Evolutionary conservation across 2,113 vertebrate genomes (phyloP).

Genomic region (Notarius quadriscutis): DNA sequence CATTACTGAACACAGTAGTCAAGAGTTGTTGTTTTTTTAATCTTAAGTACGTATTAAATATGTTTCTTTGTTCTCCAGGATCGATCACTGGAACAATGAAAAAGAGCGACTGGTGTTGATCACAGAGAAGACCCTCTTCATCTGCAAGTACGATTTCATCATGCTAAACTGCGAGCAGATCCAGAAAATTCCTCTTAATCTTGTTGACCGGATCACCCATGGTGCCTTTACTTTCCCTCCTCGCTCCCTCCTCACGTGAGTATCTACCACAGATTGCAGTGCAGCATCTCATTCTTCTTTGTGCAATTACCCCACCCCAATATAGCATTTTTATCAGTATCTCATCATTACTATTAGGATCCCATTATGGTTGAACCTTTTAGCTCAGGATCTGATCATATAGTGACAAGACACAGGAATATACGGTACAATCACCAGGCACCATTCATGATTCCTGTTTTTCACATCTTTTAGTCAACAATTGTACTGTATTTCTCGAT

Average conservation of each 20-base stretch:
- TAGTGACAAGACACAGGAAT: not conserved
- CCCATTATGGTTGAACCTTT: not conserved
- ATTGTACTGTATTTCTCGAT: not conserved
- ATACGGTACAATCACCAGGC: not conserved
- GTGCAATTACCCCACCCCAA: not conserved
- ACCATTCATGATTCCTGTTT: not conserved
- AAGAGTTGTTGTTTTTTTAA: not conserved
- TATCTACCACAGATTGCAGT: not conserved
- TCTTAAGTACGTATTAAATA: not conserved
- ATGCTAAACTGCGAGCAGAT: conserved; percentile 76
- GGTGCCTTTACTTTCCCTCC: conserved; percentile 76
- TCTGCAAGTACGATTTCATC: conserved; percentile 83
- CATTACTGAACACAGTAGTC: not conserved
- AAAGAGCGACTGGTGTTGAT: conserved; percentile 76
- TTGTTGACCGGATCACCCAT: conserved; percentile 68
- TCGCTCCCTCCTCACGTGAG: conserved; percentile 77
- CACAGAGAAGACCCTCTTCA: conserved; percentile 70
- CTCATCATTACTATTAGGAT: not conserved
- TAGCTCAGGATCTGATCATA: not conserved
- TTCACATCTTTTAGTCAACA: not conserved
- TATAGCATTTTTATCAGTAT: not conserved
- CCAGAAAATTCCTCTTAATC: conserved; percentile 70
- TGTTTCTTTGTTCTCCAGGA: conserved; percentile 59
- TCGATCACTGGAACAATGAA: conserved; percentile 86
- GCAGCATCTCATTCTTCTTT: not conserved